Evolutionary conservation across 2,888 invertebrate species (phyloP).

Genomic region (Chironomus tentans): DNA sequence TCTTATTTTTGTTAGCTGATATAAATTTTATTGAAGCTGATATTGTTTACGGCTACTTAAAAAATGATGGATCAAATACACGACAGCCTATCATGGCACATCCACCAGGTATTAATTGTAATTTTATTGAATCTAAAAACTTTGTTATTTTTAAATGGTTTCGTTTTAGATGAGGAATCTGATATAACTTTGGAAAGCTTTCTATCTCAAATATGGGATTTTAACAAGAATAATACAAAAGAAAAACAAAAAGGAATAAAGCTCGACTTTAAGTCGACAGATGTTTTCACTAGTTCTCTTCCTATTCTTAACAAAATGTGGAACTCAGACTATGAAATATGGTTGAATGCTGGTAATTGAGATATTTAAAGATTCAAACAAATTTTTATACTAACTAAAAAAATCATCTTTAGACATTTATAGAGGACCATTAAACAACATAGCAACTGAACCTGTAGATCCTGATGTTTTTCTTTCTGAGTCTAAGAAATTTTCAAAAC

Average conservation of each 20-base stretch:
- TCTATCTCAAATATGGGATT: slow-evolving; percentile 49
- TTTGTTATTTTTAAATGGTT: not conserved
- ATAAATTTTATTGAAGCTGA: slow-evolving; percentile 82
- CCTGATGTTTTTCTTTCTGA: slow-evolving; percentile 53
- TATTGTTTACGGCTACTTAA: slow-evolving; percentile 57
- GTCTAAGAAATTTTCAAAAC: slow-evolving; percentile 50
- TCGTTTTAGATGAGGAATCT: slow-evolving; percentile 41
- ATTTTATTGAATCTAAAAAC: not conserved
- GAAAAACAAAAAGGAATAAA: slow-evolving; percentile 65
- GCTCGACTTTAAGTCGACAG: slow-evolving; percentile 76
- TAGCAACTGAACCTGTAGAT: slow-evolving; percentile 51
- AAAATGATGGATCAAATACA: slow-evolving; percentile 44
- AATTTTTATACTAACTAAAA: no score
- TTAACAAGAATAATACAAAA: slow-evolving; percentile 41
- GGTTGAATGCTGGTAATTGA: slow-evolving; percentile 90
- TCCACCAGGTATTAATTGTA: slow-evolving; percentile 54
- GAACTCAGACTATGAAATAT: slow-evolving; percentile 57
- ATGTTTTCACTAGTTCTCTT: slow-evolving; percentile 56
- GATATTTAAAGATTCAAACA: no score
- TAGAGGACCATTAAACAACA: slow-evolving; percentile 55
- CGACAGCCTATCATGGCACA: slow-evolving; percentile 77
- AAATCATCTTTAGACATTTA: not conserved
- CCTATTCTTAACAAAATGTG: slow-evolving; percentile 40
- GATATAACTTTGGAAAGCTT: slow-evolving; percentile 69
- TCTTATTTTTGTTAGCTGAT: slow-evolving; percentile 39